These are phyloP conservation scores for Macrotus californicus DNA, from an alignment of 2,113 vertebrate species.

Conservation along the genomic window DNA sequence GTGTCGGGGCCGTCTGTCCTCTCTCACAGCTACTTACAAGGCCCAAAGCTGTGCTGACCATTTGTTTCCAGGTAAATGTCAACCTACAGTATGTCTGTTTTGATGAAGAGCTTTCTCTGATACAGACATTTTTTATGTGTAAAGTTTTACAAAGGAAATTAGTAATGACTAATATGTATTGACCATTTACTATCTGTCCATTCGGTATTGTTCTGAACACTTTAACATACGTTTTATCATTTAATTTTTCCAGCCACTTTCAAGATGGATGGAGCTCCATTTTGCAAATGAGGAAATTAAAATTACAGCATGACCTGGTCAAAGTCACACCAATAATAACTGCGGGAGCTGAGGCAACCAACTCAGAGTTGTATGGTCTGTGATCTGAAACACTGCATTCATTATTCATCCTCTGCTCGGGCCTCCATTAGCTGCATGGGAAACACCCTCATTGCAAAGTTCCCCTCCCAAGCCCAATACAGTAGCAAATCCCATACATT, in stretches of 20 bases:
- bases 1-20: background rate
- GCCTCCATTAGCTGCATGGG: background rate
- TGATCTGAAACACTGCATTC: background rate
- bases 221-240: background rate
- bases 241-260: background rate
- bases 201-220: background rate
- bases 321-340: background rate
- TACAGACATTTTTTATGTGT: background rate
- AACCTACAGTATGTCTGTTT: background rate
- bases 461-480: background rate
- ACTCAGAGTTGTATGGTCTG: background rate
- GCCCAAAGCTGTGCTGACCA: background rate
- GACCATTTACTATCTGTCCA: background rate
- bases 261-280: background rate
- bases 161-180: background rate
- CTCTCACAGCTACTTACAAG: background rate
- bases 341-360: background rate
- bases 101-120: background rate
- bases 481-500: background rate
- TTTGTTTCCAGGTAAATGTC: background rate
- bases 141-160: background rate
- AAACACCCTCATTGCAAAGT: background rate
- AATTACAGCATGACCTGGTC: background rate
- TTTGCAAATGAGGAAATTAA: background rate
- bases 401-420: background rate